Conservation (phyloP, 2,797 vertebrate genomes). For the Erpetoichthys calabaricus region DNA sequence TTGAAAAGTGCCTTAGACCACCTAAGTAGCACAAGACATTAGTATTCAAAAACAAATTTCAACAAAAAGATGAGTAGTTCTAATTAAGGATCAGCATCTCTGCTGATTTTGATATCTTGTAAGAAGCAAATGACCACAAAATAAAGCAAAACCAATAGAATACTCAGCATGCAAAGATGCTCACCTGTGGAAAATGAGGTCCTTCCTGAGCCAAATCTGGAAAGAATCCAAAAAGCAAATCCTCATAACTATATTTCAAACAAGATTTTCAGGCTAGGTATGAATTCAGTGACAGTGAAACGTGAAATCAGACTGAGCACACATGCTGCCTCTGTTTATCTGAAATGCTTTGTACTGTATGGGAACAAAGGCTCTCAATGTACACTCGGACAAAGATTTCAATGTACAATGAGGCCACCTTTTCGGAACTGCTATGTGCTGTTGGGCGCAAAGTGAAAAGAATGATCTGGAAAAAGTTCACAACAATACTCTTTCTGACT, state of each 20-base stretch:
- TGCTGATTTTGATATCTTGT: too few species aligned
- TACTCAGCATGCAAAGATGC: constrained; percentile 13
- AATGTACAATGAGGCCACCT: constrained; percentile 46
- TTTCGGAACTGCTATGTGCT: constrained; percentile 26
- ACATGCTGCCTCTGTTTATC: constrained; percentile 38
- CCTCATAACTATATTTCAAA: constrained; percentile 31
- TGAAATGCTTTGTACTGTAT: constrained; percentile 43
- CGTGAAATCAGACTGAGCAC: constrained; percentile 35
- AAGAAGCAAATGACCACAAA: background rate
- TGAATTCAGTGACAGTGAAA: constrained; percentile 10
- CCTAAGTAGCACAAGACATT: too few species aligned
- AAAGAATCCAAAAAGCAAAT: constrained; percentile 15
- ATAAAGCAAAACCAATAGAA: background rate
- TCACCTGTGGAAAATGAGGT: constrained; percentile 28
- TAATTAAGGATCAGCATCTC: too few species aligned
- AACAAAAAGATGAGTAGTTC: too few species aligned
- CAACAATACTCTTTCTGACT: constrained; percentile 6
- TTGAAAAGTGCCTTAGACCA: too few species aligned
- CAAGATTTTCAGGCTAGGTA: constrained; percentile 23
- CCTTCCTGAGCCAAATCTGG: constrained; percentile 25
- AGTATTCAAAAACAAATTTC: too few species aligned
- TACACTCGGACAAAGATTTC: constrained; percentile 52
- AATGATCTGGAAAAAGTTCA: constrained; percentile 34
- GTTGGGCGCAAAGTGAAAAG: constrained; percentile 37
- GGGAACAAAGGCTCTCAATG: constrained; percentile 45